Evolutionary conservation across 2,888 invertebrate species (phyloP), one percentile per base, ranked within the genome.

Genomic region (Eilema caniola): DNA sequence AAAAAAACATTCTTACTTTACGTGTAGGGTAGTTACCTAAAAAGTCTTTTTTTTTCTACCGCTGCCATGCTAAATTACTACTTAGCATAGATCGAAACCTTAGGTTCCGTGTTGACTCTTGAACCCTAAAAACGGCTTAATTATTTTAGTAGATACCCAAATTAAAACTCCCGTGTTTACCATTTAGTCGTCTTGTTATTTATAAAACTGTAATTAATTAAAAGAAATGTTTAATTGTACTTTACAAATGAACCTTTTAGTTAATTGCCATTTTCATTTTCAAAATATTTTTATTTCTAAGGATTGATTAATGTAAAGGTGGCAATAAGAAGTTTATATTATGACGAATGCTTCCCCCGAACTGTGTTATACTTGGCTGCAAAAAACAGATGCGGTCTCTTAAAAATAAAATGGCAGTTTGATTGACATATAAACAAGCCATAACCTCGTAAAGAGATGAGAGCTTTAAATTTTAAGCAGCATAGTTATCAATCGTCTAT

Each of bases 211-310:
- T 33, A 37, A 59, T 59, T 63, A 20, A 25, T 47, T 63, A 47
- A 47, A 59, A 59, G 33, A 66, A 66, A 20, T 33, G 59, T 65
- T 25, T 24, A 28, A 53, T 47, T 14, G n/a, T 53, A 20, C 25
- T 28, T 53, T 28, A 16, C 20, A 64, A 53, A 64, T 23, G 64
- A 16, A 16, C 47, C 14, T n/a, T 56, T 64, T 64, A 64, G 24
- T 64, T 47, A 63, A 24, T 23, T 64, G 62, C 37, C 31, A 62
- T 37, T 47, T 47, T 47, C 47, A 20, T 47, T 47, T 20, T 20
- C 0, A 7, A 47, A 47, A 20, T 47, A 47, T 47, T 47, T 47
- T 47, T 47, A 20, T 20, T 7, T 7, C 20, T 20, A 47, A 41
- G 41, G 41, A 41, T 41, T 41, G 20, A 47, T 47, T 47, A 47